Base-by-base conservation (phyloP, 2,888 invertebrate genomes). In the Alitta virens region DNA sequence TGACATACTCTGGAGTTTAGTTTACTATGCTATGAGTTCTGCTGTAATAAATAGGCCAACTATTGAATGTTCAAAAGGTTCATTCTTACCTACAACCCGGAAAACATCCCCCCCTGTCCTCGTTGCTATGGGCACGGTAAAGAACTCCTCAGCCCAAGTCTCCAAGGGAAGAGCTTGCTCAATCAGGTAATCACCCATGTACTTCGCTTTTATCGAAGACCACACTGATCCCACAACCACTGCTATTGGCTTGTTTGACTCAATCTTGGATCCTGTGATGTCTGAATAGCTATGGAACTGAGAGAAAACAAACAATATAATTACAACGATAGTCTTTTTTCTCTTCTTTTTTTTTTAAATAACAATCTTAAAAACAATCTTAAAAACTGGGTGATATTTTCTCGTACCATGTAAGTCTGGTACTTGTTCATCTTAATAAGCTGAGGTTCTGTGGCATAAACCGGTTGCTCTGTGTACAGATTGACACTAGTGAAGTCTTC, bases 121-220 rank as follows among this genome's bases (percentile, higher is more conserved):
- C 46, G 68, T 70, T 1, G 75, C 73, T 9, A 75, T 71, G 16
- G 75, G 75, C 2, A 72, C 74, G 5, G 72, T 71, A 26, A 73
- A 64, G 66, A 75, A 78, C 42, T 68, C 58, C 27, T 67, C 68
- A 12, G 77, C 76, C 77, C 77, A 77, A 25, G 71, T 70, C 49
- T 71, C 68, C 1, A 72, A 61, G 0, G 76, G 72, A 9, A 69
- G 66, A 51, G 76, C 42, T 66, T 73, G 70, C 55, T 74, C 75
- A 2, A 73, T 70, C 43, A 77, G 64, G 61, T 77, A 76, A 63
- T 77, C 76, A 2, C 70, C 66, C 63, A 63, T 70, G 64, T 56
- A 38, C 60, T 64, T 61, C 65, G 62, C 63, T 1, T 60, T 63
- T 0, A 76, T 71, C 23, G 68, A 67, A 1, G 72, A 70, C 63